Percentiles rank a stretch among this genome's conserved stretches.
Conservation (phyloP, 2,113 vertebrate species). For the Apaloderma vittatum region DNA sequence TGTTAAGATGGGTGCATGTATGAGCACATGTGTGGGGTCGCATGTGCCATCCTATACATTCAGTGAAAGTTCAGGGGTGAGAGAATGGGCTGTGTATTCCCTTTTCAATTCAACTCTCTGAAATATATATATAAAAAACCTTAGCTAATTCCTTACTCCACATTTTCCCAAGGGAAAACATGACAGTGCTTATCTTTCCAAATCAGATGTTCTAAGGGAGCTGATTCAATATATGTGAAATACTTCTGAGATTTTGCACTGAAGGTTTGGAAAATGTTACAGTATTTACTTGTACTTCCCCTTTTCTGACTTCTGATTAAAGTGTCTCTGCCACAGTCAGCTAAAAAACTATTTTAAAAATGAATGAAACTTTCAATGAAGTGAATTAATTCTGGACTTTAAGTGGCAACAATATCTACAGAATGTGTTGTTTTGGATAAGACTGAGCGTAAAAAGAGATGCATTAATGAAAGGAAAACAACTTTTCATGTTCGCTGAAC, state of each 20-base stretch:
- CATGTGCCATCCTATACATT: neutral
- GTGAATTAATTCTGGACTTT: slow-evolving; percentile 41
- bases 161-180: neutral
- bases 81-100: neutral
- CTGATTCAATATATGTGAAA: neutral
- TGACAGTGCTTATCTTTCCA: neutral
- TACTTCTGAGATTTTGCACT: neutral
- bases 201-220: neutral
- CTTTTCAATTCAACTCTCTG: neutral
- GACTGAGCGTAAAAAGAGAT: slow-evolving; percentile 31
- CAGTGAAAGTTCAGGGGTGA: neutral
- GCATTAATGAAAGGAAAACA: slow-evolving; percentile 68
- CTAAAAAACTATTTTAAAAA: neutral
- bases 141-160: neutral
- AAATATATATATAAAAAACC: neutral
- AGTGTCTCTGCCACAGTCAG: neutral
- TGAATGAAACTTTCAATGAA: neutral
- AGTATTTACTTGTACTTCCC: neutral
- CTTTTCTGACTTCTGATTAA: neutral
- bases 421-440: slow-evolving; percentile 52
- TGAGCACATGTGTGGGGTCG: accelerated
- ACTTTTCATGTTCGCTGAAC: slow-evolving; percentile 51
- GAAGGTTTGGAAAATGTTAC: neutral
- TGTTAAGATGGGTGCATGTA: accelerated
- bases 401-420: slow-evolving; percentile 21